phyloP scores from a whole-genome alignment of 2,113 vertebrate genomes.

The Talpa occidentalis region DNA sequence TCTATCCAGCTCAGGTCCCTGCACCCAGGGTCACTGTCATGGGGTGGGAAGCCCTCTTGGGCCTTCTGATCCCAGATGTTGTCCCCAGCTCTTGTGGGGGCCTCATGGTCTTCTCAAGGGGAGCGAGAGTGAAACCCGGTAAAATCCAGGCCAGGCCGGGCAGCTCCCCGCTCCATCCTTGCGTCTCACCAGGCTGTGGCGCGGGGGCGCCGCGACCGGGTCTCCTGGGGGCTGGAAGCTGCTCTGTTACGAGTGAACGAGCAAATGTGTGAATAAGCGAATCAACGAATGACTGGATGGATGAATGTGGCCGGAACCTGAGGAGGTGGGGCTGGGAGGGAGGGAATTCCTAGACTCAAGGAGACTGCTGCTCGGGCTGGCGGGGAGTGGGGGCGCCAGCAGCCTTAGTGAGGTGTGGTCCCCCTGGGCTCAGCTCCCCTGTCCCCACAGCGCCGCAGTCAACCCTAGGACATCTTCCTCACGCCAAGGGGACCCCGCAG shows the following conservation, averaged over 20 bases:
- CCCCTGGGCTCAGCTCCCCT: too few relatives aligned
- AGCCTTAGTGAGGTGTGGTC: too few relatives aligned
- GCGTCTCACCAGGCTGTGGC: not conserved
- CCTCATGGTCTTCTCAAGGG: not conserved
- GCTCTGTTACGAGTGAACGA: too few relatives aligned
- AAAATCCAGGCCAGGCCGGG: not conserved
- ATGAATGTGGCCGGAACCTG: not conserved
- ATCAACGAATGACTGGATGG: too few relatives aligned
- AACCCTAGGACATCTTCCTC: not conserved
- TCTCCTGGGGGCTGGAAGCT: too few relatives aligned
- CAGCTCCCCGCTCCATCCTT: not conserved
- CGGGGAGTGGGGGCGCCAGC: not conserved
- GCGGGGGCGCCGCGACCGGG: too few relatives aligned
- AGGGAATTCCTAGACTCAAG: not conserved
- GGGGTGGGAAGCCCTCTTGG: not conserved
- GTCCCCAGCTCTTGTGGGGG: too few relatives aligned
- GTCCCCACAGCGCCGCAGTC: too few relatives aligned
- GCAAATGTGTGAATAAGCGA: not conserved
- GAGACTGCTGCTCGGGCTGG: not conserved
- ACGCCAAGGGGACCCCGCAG: not conserved
- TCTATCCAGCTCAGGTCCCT: not conserved
- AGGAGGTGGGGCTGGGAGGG: not conserved
- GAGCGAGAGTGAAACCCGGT: not conserved
- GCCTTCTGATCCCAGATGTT: not conserved
- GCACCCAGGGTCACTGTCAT: not conserved